Evolutionary conservation across 2,888 invertebrate genomes (phyloP), one percentile per base, ranked within the genome.

Genomic region (Chalcosyrphus nemorum): DNA sequence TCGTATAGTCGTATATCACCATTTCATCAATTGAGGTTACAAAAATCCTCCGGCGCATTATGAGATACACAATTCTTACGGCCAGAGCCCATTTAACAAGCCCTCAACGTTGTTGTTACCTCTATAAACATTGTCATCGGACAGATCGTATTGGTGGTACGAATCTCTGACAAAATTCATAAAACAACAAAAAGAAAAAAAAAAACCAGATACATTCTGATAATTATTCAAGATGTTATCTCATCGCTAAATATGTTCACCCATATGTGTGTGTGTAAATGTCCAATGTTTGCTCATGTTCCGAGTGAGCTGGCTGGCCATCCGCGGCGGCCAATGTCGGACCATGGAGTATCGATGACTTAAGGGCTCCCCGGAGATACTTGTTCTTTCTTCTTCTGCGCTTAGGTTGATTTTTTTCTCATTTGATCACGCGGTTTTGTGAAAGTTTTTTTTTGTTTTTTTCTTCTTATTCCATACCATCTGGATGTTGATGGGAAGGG

Each of bases 211-310:
- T 66, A 41, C 66, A 61, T 80, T 74, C 66, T 66, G 74, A 61
- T 61, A 68, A 80, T 74, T 75, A 81, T 81, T 81, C 63, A 75
- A 50, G 68, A 81, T 70, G 24, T 63, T 81, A 81, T 81, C 81
- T 81, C 75, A 68, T 57, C 68, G 63, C 54, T 68, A 63, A 56
- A 56, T 68, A 63, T 66, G 75, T 38, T 56, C 59, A 21, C 27
- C 7, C n/a, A 4, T 32, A 6, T 13, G 24, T 74, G 15, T 68
- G 35, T 52, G 52, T 50, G 17, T 24, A 11, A 50, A 24, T 35
- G 52, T 50, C 17, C 29, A 13, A 63, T 61, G 61, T 63, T 68
- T 68, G 43, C 41, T 41, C 56, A 81, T 68, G 41, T 75, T 47
- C 56, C 27, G 54, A 74, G 32, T 50, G 38, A 70, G 50, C 57